These are phyloP conservation scores for Meloe dianella DNA, from an alignment of 2,888 invertebrate genomes.

Conservation along the genomic window DNA sequence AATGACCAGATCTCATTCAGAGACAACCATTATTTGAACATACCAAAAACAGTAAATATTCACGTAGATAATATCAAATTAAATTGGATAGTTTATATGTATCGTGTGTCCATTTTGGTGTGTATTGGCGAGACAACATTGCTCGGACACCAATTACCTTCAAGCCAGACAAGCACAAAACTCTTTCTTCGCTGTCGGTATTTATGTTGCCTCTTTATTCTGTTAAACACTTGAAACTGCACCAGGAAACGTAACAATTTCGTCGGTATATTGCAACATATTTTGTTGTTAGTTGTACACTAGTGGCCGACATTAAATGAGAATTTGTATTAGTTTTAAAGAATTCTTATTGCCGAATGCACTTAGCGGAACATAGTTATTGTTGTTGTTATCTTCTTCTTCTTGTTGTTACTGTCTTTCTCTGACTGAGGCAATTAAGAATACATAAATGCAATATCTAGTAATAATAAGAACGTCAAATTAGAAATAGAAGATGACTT, in stretches of 20 bases:
- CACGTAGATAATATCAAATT: neutral
- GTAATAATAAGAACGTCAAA: neutral
- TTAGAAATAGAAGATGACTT: neutral
- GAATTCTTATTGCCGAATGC: constrained; percentile 32
- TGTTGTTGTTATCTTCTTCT: constrained; percentile 9
- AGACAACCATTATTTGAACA: no score
- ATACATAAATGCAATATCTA: neutral
- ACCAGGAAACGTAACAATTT: constrained; percentile 28
- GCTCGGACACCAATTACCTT: constrained; percentile 28
- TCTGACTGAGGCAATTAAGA: neutral
- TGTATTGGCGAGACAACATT: constrained; percentile 28
- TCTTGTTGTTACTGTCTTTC: neutral
- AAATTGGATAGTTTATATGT: neutral
- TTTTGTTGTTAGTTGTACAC: constrained; percentile 30
- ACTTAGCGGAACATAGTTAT: constrained; percentile 29
- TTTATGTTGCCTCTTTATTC: constrained; percentile 30
- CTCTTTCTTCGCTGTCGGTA: constrained; percentile 33
- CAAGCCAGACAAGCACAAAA: constrained; percentile 27
- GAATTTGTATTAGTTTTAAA: constrained; percentile 29
- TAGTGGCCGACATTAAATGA: constrained; percentile 27
- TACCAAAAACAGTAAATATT: neutral
- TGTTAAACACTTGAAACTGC: constrained; percentile 27
- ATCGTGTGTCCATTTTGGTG: constrained; percentile 12
- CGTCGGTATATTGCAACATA: constrained; percentile 31
- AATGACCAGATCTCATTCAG: neutral